Conservation (phyloP, 2,888 invertebrate species). For the Hypselothyrea guttata region DNA sequence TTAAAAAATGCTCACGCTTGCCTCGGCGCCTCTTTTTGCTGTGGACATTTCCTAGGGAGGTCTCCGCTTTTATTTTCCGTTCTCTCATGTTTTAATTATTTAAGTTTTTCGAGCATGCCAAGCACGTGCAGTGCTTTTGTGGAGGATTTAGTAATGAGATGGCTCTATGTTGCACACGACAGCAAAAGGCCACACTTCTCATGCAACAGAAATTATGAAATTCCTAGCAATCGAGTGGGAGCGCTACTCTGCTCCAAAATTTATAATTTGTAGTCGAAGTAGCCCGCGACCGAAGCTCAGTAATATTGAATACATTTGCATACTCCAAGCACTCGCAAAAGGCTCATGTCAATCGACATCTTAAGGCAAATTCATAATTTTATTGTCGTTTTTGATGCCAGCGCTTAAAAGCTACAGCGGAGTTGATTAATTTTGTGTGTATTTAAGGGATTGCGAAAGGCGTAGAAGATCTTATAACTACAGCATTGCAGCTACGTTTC, state of each 20-base stretch:
- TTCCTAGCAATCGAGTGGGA: too few relatives aligned
- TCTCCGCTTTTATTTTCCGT: slow-evolving; percentile 16
- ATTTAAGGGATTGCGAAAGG: too few relatives aligned
- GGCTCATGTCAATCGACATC: too few relatives aligned
- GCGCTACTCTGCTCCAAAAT: not conserved
- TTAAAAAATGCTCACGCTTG: slow-evolving; percentile 31
- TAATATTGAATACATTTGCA: too few relatives aligned
- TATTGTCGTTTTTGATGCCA: too few relatives aligned
- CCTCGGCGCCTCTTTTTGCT: not conserved
- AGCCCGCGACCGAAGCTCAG: too few relatives aligned
- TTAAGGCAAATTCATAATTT: too few relatives aligned
- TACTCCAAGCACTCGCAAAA: too few relatives aligned
- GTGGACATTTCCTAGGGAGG: slow-evolving; percentile 19
- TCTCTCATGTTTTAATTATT: slow-evolving; percentile 45
- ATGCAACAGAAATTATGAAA: slow-evolving; percentile 1
- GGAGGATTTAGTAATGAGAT: slow-evolving; percentile 20
- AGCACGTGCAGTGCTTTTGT: slow-evolving; percentile 25
- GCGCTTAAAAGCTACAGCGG: too few relatives aligned
- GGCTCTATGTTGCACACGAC: not conserved
- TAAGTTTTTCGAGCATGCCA: slow-evolving; percentile 23
- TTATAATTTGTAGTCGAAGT: not conserved
- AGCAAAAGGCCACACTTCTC: not conserved
- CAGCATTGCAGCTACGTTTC: too few relatives aligned
- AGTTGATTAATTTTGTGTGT: too few relatives aligned
- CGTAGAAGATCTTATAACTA: too few relatives aligned